phyloP scores from a whole-genome alignment of 2,888 invertebrate species.

The Hemicrepidius hirtus region DNA sequence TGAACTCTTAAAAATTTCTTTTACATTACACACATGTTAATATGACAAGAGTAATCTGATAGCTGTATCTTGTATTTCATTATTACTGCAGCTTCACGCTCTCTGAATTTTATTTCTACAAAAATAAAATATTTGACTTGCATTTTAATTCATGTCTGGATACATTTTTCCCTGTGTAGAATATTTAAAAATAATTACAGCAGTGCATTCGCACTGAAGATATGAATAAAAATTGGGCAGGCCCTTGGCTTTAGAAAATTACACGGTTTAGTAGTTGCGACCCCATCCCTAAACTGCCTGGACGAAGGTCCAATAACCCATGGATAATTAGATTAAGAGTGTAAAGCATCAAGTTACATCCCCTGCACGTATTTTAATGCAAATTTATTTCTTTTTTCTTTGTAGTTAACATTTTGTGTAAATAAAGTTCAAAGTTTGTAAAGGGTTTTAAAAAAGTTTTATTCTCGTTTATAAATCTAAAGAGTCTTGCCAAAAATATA shows the following conservation, averaged over 20 bases:
- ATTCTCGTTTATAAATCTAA: too few species aligned
- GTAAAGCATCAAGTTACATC: constrained; percentile 4
- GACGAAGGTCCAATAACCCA: constrained; percentile 11
- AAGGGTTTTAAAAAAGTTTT: too few species aligned
- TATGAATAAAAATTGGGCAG: constrained; percentile 20
- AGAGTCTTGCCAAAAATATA: too few species aligned
- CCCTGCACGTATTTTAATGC: constrained; percentile 8
- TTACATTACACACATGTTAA: neutral
- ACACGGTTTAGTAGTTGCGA: constrained; percentile 12
- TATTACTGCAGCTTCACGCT: neutral
- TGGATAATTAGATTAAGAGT: constrained; percentile 13
- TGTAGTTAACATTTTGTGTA: too few species aligned
- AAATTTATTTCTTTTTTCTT: constrained; percentile 2
- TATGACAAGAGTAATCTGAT: constrained; percentile 2
- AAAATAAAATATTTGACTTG: neutral
- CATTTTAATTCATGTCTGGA: too few species aligned
- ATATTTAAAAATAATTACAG: neutral
- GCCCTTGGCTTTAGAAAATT: neutral
- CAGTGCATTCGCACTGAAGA: neutral
- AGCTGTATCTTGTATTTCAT: neutral
- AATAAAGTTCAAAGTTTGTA: too few species aligned
- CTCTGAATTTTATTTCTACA: neutral
- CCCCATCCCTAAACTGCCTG: neutral
- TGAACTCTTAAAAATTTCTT: neutral
- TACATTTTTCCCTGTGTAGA: too few species aligned